Conservation (phyloP, 2,113 vertebrate species). For the Callipepla squamata region DNA sequence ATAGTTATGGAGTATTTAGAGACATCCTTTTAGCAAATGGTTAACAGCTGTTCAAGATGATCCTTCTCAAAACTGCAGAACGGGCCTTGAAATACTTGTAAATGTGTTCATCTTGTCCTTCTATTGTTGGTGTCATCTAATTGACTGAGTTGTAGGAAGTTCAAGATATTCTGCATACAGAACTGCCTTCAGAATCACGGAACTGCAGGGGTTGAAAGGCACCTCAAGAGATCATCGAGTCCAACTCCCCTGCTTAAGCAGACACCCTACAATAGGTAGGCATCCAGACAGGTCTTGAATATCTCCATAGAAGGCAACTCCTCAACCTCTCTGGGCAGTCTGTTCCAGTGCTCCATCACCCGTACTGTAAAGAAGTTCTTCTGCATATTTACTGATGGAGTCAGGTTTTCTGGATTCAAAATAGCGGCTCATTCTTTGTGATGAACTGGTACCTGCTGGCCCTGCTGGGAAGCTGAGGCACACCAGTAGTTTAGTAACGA, state of each 20-base stretch:
- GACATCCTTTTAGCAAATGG: accelerated
- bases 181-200: neutral
- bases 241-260: too few relatives aligned
- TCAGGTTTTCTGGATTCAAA: neutral
- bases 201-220: too few relatives aligned
- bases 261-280: too few relatives aligned
- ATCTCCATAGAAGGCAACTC: too few relatives aligned
- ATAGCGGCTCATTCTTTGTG: neutral
- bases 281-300: too few relatives aligned
- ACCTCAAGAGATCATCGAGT: too few relatives aligned
- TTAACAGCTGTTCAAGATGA: neutral
- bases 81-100: neutral
- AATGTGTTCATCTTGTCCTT: neutral
- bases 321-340: too few relatives aligned
- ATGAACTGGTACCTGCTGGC: neutral
- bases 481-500: neutral
- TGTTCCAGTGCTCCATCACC: too few relatives aligned
- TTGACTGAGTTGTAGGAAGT: neutral
- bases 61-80: neutral
- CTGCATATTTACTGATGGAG: neutral
- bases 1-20: neutral
- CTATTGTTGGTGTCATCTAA: neutral
- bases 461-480: neutral
- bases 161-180: neutral
- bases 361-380: too few relatives aligned